Evolutionary conservation across 2,113 vertebrate species (phyloP).

Genomic region (Spea multiplicata): DNA sequence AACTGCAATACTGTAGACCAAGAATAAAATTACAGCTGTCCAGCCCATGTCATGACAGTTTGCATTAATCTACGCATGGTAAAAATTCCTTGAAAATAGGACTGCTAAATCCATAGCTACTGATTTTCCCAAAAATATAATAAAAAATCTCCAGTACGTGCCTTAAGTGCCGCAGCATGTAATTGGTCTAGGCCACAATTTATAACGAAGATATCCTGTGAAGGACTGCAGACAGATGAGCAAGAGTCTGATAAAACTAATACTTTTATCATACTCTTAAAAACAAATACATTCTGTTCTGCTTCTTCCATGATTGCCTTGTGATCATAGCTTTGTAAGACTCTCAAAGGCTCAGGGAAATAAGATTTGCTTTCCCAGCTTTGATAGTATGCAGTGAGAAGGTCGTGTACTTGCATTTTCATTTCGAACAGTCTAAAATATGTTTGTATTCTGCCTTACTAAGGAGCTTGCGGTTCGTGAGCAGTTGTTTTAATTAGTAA

Average conservation of each 20-base stretch:
- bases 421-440: not conserved
- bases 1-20: too few relatives aligned
- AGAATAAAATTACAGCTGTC: too few relatives aligned
- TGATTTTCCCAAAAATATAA: not conserved
- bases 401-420: constrained; percentile 2
- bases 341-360: not conserved
- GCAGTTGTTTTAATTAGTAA: too few relatives aligned
- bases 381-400: not conserved
- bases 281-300: constrained; percentile 13
- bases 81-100: too few relatives aligned
- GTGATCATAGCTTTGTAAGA: constrained; percentile 6
- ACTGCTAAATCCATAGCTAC: too few relatives aligned
- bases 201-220: not conserved
- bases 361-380: constrained; percentile 8
- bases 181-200: not conserved
- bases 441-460: not conserved
- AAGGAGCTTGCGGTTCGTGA: not conserved
- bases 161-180: not conserved
- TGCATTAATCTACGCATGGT: too few relatives aligned
- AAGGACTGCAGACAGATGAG: not conserved
- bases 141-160: not conserved
- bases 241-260: not conserved
- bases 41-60: too few relatives aligned
- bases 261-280: not conserved
- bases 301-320: constrained; percentile 1